Percentiles rank a stretch among this genome's conserved stretches.
Conservation (phyloP, 2,888 invertebrate species). For the Drosophila aldrichi region DNA sequence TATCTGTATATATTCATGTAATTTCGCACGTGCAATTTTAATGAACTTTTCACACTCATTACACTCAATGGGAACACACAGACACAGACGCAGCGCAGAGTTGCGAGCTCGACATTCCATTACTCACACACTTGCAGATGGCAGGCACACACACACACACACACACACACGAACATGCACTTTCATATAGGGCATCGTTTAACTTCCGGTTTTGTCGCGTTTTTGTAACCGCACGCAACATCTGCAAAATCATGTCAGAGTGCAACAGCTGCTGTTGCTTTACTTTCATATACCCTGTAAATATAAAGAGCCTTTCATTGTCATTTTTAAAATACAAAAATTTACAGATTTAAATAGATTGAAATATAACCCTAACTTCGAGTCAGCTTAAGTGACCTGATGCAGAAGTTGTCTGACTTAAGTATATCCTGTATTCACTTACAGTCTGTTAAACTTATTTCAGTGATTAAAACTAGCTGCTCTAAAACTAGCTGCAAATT, state of each 20-base stretch:
- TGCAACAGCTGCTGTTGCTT: neutral
- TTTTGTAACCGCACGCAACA: conserved; percentile 51
- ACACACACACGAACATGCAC: neutral
- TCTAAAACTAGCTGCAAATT: too few relatives aligned
- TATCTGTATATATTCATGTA: conserved; percentile 27
- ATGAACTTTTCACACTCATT: conserved; percentile 80
- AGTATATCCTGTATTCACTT: neutral
- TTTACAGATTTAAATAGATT: neutral
- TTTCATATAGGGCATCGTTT: conserved; percentile 7
- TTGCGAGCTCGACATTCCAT: conserved; percentile 19
- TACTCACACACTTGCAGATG: conserved; percentile 32
- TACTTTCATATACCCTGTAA: neutral
- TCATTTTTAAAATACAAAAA: neutral
- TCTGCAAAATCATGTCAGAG: neutral
- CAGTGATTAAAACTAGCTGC: too few relatives aligned
- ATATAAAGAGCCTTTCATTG: too few relatives aligned
- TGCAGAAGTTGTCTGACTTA: neutral
- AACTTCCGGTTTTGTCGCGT: conserved; percentile 52
- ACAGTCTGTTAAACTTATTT: too few relatives aligned
- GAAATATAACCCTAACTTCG: neutral
- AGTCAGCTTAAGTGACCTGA: neutral
- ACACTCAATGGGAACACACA: conserved; percentile 48
- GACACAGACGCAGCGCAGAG: neutral
- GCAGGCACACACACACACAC: conserved; percentile 17
- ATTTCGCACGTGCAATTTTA: conserved; percentile 78